A percentile compares a stretch with the other conserved stretches of the same genome.
phyloP scores from a whole-genome alignment of 2,113 vertebrate species.

The Ictalurus punctatus region DNA sequence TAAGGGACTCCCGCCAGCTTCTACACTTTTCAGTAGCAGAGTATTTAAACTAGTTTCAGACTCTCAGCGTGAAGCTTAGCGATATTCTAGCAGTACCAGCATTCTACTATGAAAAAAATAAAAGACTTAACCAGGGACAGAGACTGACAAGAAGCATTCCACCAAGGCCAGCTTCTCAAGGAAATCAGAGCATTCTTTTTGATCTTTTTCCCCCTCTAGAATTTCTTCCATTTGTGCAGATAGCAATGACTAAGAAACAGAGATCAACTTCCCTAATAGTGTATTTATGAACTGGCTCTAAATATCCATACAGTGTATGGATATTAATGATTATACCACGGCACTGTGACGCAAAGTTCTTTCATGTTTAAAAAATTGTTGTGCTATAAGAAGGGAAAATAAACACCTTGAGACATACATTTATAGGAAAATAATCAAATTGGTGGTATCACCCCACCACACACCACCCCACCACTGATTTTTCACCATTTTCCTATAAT shows the following conservation, averaged over 20 bases:
- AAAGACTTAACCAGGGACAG: conserved; percentile 61
- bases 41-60: conserved; percentile 60
- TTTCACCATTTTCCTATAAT: background rate
- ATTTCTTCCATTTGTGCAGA: conserved; percentile 30
- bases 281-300: background rate
- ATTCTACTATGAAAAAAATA: conserved; percentile 52
- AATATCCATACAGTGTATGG: background rate
- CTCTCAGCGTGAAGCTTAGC: conserved; percentile 63
- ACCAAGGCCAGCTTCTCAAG: conserved; percentile 60
- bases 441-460: too few species aligned
- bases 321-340: background rate
- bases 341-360: background rate
- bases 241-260: conserved; percentile 32
- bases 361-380: too few species aligned
- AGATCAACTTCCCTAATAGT: conserved; percentile 24
- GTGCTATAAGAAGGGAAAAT: background rate
- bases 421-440: background rate
- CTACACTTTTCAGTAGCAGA: conserved; percentile 50
- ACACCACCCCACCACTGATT: background rate
- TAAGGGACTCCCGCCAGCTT: conserved; percentile 58
- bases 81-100: conserved; percentile 70
- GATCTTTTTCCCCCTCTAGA: background rate
- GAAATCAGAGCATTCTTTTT: conserved; percentile 38
- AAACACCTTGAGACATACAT: background rate
- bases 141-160: conserved; percentile 58